Evolutionary conservation across 2,888 invertebrate species (phyloP).

Genomic region (Drosophila anomalata): DNA sequence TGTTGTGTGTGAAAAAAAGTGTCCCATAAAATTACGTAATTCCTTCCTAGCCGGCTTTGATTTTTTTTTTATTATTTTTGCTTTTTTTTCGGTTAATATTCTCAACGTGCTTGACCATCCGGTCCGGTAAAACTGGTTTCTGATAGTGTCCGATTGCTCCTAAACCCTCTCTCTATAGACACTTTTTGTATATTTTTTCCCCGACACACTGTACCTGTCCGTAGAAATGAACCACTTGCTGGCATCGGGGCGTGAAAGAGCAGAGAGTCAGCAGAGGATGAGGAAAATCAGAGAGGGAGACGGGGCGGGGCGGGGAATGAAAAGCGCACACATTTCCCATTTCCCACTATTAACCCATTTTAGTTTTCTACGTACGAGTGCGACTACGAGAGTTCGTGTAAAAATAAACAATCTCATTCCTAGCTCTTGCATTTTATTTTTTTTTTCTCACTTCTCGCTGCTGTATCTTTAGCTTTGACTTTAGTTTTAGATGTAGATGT

Average conservation of each 20-base stretch:
- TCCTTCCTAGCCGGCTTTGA: constrained; percentile 9
- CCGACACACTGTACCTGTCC: constrained; percentile 37
- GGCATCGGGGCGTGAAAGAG: constrained; percentile 1
- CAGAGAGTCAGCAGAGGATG: background rate
- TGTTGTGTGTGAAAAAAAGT: background rate
- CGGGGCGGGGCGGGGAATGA: too few relatives aligned
- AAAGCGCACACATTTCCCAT: constrained; percentile 57
- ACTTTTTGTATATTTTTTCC: constrained; percentile 7
- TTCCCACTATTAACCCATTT: constrained; percentile 75
- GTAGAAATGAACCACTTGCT: constrained; percentile 32
- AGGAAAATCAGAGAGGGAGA: constrained; percentile 1
- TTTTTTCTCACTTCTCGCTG: constrained; percentile 24
- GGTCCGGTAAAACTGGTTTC: constrained; percentile 72
- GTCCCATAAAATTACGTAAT: constrained; percentile 36
- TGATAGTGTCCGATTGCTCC: constrained; percentile 47
- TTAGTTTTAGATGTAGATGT: constrained; percentile 4
- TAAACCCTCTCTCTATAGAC: background rate
- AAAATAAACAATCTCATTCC: constrained; percentile 60
- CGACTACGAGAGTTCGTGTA: constrained; percentile 40
- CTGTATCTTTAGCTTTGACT: constrained; percentile 41
- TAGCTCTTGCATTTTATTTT: constrained; percentile 33
- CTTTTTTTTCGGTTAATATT: constrained; percentile 38
- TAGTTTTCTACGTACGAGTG: constrained; percentile 52
- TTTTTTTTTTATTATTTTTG: background rate
- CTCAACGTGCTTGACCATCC: constrained; percentile 68